Evolutionary conservation across 1,140 invertebrate species (phyloP), one percentile per base, ranked within the genome.

Genomic region (Spodoptera litura): DNA sequence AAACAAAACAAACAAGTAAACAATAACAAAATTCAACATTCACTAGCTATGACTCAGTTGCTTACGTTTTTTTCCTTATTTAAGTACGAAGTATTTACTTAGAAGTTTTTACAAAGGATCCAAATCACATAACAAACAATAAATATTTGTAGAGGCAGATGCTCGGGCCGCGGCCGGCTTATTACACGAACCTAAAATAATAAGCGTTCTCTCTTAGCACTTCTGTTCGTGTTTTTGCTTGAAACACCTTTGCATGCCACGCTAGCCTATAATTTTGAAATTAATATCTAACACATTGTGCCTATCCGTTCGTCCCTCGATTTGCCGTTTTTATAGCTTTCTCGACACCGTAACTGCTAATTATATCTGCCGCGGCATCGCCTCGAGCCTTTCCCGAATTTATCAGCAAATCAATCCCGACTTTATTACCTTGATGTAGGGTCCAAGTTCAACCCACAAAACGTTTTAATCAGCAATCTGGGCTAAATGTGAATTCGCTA

Each of bases 261-360:
- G 78, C 77, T 70, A 91, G 88, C 88, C 92, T 92, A 88, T 91
- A 92, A 94, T 94, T 93, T 94, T 58, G 82, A 86, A 88, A 94
- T 94, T 93, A 93, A 94, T 93, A 94, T 93, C 91, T 92, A 92
- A 94, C 92, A 94, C 91, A 92, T 94, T 94, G 92, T 91, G 89
- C 85, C 88, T 89, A 88, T 91, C 88, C 84, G 85, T 83, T 81
- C 80, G 82, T 81, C 86, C 84, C 84, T 87, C 81, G 81, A 87
- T 89, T 89, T 83, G 84, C 87, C 77, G 87, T 83, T 88, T 89
- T 88, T 87, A 85, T 85, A 51, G 81, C 81, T 84, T 89, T 90
- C 84, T 82, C 78, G 82, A 88, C 86, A 86, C 84, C 83, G 82
- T 83, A 83, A 83, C 84, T 86, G 79, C 81, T 87, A 89, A 90